Conservation (phyloP, 2,113 vertebrate species). For the Smithornis capensis region DNA sequence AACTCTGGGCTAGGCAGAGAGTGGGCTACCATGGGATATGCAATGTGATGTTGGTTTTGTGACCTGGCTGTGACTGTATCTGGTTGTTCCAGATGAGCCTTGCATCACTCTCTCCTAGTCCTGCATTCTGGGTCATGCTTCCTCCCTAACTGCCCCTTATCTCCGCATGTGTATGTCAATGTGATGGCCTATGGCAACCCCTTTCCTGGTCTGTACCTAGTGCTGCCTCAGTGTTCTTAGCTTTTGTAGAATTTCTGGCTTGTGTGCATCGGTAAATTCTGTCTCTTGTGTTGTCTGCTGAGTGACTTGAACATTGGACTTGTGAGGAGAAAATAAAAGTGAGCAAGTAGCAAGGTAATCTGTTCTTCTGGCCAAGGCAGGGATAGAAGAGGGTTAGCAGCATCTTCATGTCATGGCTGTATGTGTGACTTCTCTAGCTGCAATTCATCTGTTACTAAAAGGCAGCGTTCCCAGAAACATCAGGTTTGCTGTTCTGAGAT, state of each 20-base stretch:
- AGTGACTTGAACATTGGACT: background rate
- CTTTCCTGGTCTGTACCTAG: background rate
- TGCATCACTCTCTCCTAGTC: constrained; percentile 41
- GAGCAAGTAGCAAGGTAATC: background rate
- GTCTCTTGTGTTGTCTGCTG: constrained; percentile 18
- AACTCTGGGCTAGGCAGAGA: constrained; percentile 48
- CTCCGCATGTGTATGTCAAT: constrained; percentile 39
- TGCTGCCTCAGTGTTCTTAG: background rate
- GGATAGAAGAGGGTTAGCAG: background rate
- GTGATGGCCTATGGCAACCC: constrained; percentile 1
- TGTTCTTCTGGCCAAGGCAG: background rate
- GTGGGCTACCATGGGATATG: constrained; percentile 56
- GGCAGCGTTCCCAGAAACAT: background rate
- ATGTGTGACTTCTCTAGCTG: background rate
- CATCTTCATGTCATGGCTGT: background rate
- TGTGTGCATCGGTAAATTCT: background rate
- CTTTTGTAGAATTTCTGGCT: constrained; percentile 20
- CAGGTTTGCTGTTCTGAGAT: background rate
- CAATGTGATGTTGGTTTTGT: constrained; percentile 50
- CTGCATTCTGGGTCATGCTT: constrained; percentile 6
- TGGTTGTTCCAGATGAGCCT: constrained; percentile 24
- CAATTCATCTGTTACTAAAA: background rate
- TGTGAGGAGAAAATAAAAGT: background rate
- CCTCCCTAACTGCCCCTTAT: background rate
- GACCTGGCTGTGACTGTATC: constrained; percentile 59